These are phyloP conservation scores for Neocrepidodera transversa DNA, from an alignment of 2,888 invertebrate genomes.

Conservation along the genomic window DNA sequence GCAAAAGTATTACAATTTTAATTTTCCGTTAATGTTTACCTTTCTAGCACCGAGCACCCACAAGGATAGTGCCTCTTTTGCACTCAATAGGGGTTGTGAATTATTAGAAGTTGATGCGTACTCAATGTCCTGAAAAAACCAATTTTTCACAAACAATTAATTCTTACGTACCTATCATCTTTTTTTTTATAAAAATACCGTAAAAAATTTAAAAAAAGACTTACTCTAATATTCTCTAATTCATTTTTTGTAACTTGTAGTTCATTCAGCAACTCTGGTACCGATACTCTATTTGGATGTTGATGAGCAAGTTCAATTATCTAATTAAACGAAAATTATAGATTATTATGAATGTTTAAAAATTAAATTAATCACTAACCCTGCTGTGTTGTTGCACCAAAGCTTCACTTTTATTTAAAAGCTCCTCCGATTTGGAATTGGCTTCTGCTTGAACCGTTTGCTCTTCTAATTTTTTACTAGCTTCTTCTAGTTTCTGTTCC, in stretches of 20 bases:
- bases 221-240: constrained; percentile 86
- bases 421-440: constrained; percentile 12
- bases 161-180: too few species aligned
- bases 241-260: constrained; percentile 85
- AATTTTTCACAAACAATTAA: background rate
- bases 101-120: constrained; percentile 71
- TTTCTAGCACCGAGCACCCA: constrained; percentile 94
- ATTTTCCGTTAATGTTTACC: constrained; percentile 64
- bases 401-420: constrained; percentile 5
- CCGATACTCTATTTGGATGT: constrained; percentile 74
- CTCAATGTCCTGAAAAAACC: constrained; percentile 72
- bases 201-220: constrained; percentile 24
- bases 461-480: constrained; percentile 72
- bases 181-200: too few species aligned
- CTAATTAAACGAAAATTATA: constrained; percentile 46
- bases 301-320: constrained; percentile 65
- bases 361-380: constrained; percentile 2
- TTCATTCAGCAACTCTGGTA: constrained; percentile 82
- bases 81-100: constrained; percentile 86
- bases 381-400: constrained; percentile 19
- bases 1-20: background rate
- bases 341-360: too few species aligned
- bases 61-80: constrained; percentile 92
- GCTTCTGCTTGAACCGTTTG: constrained; percentile 62
- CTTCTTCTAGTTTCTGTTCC: constrained; percentile 76